Evolutionary conservation across 2,113 vertebrate genomes (phyloP).

Genomic region (Bos javanicus): DNA sequence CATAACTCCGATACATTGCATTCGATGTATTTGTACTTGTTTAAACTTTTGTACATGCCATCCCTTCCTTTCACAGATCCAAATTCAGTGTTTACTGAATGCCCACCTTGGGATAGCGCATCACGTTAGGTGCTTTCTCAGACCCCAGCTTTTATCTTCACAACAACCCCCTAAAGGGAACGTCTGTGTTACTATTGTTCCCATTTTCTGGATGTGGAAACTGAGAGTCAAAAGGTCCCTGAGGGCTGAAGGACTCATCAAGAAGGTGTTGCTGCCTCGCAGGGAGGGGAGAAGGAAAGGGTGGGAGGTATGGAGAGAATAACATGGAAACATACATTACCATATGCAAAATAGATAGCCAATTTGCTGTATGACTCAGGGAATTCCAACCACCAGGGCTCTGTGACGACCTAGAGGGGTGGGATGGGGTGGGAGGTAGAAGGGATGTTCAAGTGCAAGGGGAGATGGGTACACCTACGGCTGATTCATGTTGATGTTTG

Average conservation of each 20-base stretch:
- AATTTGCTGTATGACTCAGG: neutral
- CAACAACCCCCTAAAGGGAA: neutral
- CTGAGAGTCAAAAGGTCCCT: neutral
- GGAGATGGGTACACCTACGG: neutral
- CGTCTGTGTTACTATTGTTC: neutral
- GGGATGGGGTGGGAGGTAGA: neutral
- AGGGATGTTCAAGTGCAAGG: neutral
- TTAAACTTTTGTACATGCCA: neutral
- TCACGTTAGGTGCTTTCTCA: neutral
- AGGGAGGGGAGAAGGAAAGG: neutral
- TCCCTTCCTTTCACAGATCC: neutral
- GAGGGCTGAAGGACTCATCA: neutral
- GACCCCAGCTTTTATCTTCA: neutral
- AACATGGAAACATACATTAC: neutral
- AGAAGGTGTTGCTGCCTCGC: fast-evolving
- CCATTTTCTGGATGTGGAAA: neutral
- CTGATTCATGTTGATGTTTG: neutral
- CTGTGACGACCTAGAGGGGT: neutral
- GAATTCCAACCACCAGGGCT: neutral
- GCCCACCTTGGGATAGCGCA: neutral
- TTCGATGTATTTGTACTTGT: neutral
- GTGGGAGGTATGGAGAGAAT: neutral
- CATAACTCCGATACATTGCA: neutral
- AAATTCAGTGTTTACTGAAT: neutral
- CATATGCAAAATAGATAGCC: neutral